phyloP scores from a whole-genome alignment of 2,113 vertebrate genomes.

The Cololabis saira region DNA sequence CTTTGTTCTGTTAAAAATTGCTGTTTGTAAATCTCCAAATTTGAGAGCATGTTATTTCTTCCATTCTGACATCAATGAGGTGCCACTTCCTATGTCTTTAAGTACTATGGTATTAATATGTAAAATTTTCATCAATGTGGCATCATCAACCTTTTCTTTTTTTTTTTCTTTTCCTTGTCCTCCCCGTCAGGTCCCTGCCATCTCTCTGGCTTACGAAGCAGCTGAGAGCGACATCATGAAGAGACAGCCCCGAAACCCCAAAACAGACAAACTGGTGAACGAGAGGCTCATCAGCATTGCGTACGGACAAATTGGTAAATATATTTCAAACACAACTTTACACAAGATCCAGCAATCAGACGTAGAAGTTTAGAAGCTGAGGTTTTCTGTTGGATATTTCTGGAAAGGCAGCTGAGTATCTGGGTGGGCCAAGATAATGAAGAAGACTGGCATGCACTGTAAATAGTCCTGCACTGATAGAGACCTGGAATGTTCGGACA shows the following conservation, averaged over 20 bases:
- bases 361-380: not conserved
- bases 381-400: not conserved
- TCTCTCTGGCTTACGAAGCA: constrained; percentile 93
- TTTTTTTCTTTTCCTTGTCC: not conserved
- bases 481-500: constrained; percentile 8
- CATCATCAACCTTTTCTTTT: not conserved
- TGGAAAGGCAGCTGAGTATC: constrained; percentile 12
- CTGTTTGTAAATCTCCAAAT: too few relatives aligned
- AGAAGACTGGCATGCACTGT: constrained; percentile 26
- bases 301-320: constrained; percentile 90
- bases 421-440: constrained; percentile 43
- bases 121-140: too few relatives aligned
- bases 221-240: constrained; percentile 98
- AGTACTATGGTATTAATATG: not conserved
- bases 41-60: not conserved
- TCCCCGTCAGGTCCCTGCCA: constrained; percentile 88
- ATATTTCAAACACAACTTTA: too few relatives aligned
- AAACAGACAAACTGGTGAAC: constrained; percentile 94
- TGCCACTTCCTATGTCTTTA: not conserved
- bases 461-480: constrained; percentile 57
- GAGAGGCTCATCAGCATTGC: constrained; percentile 95
- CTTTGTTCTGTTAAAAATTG: too few relatives aligned
- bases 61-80: not conserved
- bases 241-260: constrained; percentile 90
- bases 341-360: not conserved